Evolutionary conservation across 1,140 invertebrate genomes (phyloP).

Genomic region (Zaprionus camerounensis): DNA sequence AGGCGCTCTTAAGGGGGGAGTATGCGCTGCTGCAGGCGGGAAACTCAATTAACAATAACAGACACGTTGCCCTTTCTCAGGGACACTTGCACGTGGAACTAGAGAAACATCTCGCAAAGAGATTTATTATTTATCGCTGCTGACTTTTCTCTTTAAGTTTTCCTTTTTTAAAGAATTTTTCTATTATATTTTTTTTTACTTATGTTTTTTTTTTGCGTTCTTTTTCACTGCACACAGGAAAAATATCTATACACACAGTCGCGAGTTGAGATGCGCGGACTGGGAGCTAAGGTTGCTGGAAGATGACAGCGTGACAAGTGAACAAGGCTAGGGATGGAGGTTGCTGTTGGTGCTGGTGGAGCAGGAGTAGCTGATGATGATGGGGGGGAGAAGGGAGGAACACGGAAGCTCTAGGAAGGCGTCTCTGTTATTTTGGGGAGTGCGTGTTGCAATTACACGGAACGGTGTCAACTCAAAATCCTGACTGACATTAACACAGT

Average conservation of each 20-base stretch:
- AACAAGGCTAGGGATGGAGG: not conserved
- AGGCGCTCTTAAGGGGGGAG: not conserved
- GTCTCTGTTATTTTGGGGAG: slow-evolving; percentile 34
- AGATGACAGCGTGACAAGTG: slow-evolving; percentile 12
- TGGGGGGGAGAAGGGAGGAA: slow-evolving; percentile 4
- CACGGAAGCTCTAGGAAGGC: slow-evolving; percentile 42
- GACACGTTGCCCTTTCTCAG: not conserved
- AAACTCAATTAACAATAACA: slow-evolving; percentile 4
- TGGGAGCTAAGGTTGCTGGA: slow-evolving; percentile 31
- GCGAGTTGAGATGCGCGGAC: slow-evolving; percentile 54
- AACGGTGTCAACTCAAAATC: slow-evolving; percentile 76
- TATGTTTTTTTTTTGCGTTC: slow-evolving; percentile 33
- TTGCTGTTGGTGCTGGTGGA: not conserved
- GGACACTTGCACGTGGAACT: not conserved
- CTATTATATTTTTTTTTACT: slow-evolving; percentile 4
- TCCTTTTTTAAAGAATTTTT: not conserved
- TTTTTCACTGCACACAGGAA: slow-evolving; percentile 55
- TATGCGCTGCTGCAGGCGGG: not conserved
- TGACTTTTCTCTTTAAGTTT: not conserved
- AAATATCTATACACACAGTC: slow-evolving; percentile 77
- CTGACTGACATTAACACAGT: slow-evolving; percentile 73
- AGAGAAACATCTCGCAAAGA: not conserved
- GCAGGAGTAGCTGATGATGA: slow-evolving; percentile 14
- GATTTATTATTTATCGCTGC: not conserved
- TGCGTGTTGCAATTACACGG: slow-evolving; percentile 72